phyloP scores from a whole-genome alignment of 2,888 invertebrate genomes.

The Alcis repandata region DNA sequence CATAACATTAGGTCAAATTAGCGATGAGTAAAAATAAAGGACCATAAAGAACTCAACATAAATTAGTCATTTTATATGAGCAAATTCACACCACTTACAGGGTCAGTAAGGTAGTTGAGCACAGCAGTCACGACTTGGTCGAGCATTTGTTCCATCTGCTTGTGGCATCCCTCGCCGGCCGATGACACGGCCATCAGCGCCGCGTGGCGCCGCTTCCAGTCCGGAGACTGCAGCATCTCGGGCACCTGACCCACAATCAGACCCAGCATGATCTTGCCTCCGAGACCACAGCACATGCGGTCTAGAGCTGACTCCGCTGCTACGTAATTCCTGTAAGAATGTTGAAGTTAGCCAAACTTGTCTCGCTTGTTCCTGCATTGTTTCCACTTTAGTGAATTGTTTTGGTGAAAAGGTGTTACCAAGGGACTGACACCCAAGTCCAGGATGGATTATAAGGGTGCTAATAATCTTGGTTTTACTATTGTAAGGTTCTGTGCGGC shows the following conservation, averaged over 20 bases:
- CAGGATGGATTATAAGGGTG: slow-evolving; percentile 68
- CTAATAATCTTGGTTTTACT: slow-evolving; percentile 80
- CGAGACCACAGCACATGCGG: slow-evolving; percentile 98
- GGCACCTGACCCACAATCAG: slow-evolving; percentile 95
- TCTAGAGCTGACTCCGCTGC: slow-evolving; percentile 99
- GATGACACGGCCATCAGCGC: slow-evolving; percentile 99
- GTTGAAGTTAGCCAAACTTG: background rate
- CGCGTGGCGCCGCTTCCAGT: slow-evolving; percentile 97
- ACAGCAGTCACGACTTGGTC: slow-evolving; percentile 97
- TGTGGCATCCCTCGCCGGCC: slow-evolving; percentile 99
- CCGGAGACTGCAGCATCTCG: slow-evolving; percentile 92
- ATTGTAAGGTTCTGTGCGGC: slow-evolving; percentile 69
- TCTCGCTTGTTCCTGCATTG: background rate
- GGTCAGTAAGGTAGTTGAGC: slow-evolving; percentile 93
- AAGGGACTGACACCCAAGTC: slow-evolving; percentile 81
- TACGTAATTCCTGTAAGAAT: slow-evolving; percentile 92
- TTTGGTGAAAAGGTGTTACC: slow-evolving; percentile 59
- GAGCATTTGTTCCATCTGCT: slow-evolving; percentile 98
- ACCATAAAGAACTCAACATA: background rate
- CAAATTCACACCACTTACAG: slow-evolving; percentile 83
- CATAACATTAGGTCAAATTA: too few relatives aligned
- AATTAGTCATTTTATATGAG: background rate
- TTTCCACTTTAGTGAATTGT: background rate
- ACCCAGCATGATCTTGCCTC: slow-evolving; percentile 96
- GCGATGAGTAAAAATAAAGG: too few relatives aligned